Evolutionary conservation across 2,888 invertebrate species (phyloP).

Genomic region (Spialia ferax): DNA sequence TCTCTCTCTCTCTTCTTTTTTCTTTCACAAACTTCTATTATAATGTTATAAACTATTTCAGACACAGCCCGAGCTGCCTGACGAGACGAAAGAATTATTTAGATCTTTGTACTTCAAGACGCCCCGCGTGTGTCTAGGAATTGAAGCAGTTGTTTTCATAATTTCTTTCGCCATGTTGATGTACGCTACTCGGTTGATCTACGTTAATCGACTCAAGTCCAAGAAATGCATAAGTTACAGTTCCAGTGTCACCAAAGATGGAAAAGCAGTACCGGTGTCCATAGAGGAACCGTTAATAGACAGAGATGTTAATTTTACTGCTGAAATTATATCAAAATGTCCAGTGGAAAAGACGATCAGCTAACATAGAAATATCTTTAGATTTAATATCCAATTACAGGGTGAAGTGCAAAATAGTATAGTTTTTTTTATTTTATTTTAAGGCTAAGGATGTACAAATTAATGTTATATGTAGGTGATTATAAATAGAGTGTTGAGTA

Average conservation of each 20-base stretch:
- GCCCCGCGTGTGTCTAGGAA: not conserved
- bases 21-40: not conserved
- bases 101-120: not conserved
- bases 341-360: not conserved
- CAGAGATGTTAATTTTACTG: not conserved
- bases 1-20: too few species aligned
- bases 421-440: too few species aligned
- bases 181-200: slow-evolving; percentile 47
- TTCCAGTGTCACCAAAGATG: slow-evolving; percentile 37
- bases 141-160: slow-evolving; percentile 51
- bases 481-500: too few species aligned
- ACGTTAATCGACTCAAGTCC: slow-evolving; percentile 46
- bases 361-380: too few species aligned
- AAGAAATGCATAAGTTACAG: slow-evolving; percentile 48
- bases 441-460: too few species aligned
- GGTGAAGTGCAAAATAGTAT: too few species aligned
- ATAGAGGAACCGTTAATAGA: slow-evolving; percentile 25
- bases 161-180: slow-evolving; percentile 52
- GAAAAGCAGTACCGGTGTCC: slow-evolving; percentile 1
- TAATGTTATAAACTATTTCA: slow-evolving; percentile 49
- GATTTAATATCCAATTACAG: too few species aligned
- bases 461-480: too few species aligned
- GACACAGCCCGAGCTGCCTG: slow-evolving; percentile 54
- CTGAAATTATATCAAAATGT: slow-evolving; percentile 6
- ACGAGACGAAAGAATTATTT: not conserved